A percentile compares a stretch with the other conserved stretches of the same genome.
Conservation (phyloP, 2,888 invertebrate genomes). For the Halictus ligatus region DNA sequence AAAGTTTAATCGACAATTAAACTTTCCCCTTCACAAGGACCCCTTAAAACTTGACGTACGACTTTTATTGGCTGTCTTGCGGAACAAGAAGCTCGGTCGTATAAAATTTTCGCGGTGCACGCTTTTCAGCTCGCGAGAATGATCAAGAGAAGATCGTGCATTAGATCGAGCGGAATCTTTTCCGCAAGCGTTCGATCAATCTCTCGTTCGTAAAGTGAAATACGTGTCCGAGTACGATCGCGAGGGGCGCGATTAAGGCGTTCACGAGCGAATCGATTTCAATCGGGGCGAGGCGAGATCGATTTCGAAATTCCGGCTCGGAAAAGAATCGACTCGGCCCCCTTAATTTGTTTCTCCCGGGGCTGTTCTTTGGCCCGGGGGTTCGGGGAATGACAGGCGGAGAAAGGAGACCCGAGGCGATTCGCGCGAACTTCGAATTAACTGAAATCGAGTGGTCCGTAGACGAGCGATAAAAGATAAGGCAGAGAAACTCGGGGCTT, state of each 20-base stretch:
- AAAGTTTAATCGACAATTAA: too few species aligned
- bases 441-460: slow-evolving; percentile 50
- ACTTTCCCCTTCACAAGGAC: too few species aligned
- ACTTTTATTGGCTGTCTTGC: too few species aligned
- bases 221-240: not conserved
- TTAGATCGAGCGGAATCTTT: not conserved
- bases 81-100: too few species aligned
- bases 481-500: slow-evolving; percentile 35
- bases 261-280: not conserved
- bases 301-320: not conserved
- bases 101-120: too few species aligned
- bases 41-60: too few species aligned
- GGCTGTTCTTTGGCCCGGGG: not conserved
- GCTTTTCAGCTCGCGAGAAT: too few species aligned
- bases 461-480: slow-evolving; percentile 46
- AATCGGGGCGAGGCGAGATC: not conserved
- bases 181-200: not conserved
- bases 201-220: not conserved
- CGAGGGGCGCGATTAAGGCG: not conserved
- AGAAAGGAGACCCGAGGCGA: not conserved
- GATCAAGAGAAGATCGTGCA: too few species aligned
- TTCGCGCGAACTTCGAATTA: slow-evolving; percentile 46
- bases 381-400: slow-evolving; percentile 12
- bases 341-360: slow-evolving; percentile 1
- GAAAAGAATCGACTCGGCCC: not conserved